Evolutionary conservation across 2,888 invertebrate species (phyloP), one percentile per base, ranked within the genome.

Genomic region (Agonum fuliginosum): DNA sequence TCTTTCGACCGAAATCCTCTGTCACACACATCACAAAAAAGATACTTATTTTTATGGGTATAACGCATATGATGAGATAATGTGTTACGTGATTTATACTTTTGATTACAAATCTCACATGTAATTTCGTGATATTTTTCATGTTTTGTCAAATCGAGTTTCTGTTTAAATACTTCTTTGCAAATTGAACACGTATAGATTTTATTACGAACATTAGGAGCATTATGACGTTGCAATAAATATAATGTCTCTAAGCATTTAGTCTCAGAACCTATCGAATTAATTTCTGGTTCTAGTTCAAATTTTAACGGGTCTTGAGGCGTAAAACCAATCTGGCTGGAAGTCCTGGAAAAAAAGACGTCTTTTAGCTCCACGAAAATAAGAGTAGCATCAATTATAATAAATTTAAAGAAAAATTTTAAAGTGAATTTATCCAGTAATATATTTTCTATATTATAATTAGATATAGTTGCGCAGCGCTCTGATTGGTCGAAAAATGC

Each of bases 1-100:
- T n/a, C n/a, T n/a, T n/a, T n/a, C 86, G 86, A 86, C 76, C 87
- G 87, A 80, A 87, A 87, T 0, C 87, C 87, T 80, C 86, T 87
- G 78, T 85, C 85, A 78, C 87, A 87, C 77, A 86, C 85, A 43
- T 86, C 86, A 78, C 87, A 87, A 5, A 30, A 30, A 30, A 30
- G 8, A 5, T 3, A 30, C 3, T 30, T 5, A 30, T 30, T 8
- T 30, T 8, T 3, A 30, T 5, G 30, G 8, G 30, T 5, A 30
- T 8, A 5, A 30, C 30, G 30, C 30, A 30, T 30, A 30, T 30
- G 30, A 5, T 8, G 30, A 5, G 3, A 5, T 30, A 30, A 30
- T 30, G 8, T 8, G 8, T 30, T 3, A 5, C 8, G 3, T 5
- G 8, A 30, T 30, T 3, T 30, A 30, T 5, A 30, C 30, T 30